phyloP scores from a whole-genome alignment of 2,797 vertebrate species.

The Sylvilagus floridanus region DNA sequence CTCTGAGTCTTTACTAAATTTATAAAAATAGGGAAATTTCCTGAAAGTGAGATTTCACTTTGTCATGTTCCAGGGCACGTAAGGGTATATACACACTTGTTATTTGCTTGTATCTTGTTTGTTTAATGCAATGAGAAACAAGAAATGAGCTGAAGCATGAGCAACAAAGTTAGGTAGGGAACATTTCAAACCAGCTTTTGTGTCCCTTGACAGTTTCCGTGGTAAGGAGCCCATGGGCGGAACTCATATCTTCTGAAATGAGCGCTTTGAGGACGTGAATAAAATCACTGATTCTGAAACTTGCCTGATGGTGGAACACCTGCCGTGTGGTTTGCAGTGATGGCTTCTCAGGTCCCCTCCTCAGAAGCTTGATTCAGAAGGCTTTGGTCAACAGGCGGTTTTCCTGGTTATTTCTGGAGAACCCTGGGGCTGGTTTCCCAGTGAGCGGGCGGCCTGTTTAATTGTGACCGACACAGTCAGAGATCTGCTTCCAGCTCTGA shows the following conservation, averaged over 20 bases:
- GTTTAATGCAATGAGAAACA: not conserved
- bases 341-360: not conserved
- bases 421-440: not conserved
- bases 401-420: accelerated
- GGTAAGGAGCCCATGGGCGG: not conserved
- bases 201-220: accelerated
- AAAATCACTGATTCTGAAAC: not conserved
- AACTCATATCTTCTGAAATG: not conserved
- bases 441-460: accelerated
- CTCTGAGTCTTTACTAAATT: too few species aligned
- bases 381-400: accelerated
- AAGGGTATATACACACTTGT: not conserved
- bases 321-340: too few species aligned
- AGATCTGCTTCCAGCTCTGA: not conserved
- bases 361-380: too few species aligned
- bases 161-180: not conserved
- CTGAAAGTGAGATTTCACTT: not conserved
- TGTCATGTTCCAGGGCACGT: not conserved
- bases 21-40: too few species aligned
- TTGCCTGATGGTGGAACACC: too few species aligned
- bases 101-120: not conserved
- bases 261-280: not conserved
- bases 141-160: not conserved
- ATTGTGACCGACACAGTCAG: too few species aligned
- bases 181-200: not conserved